Base-by-base conservation (phyloP, 1,140 invertebrate species). In the Cepaea nemoralis region DNA sequence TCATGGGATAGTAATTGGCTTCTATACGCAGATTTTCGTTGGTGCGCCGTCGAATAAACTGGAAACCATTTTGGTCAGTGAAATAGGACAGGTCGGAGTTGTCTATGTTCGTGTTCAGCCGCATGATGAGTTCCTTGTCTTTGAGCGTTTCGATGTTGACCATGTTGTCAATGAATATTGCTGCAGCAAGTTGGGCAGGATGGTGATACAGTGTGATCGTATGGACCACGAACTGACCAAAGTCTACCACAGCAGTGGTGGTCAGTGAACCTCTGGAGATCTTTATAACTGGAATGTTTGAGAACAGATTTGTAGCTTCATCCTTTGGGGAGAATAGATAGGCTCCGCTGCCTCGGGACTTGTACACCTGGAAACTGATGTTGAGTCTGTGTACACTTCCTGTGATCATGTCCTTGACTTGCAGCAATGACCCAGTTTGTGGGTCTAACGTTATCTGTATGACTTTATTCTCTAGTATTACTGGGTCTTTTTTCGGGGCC, bases 1-100 rank as follows among this genome's bases (percentile, higher is more conserved):
- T 94, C 90, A 99, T 94, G 22, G 98, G 98, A 93, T 99, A 99
- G 91, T 95, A 99, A 92, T 99, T 98, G 0, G 95, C 97, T 93
- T 99, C 97, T 0, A 97, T 88, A 0, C 97, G 97, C n/a, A 99
- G 90, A 91, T 98, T 98, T 0, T 93, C 91, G 82, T 95, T 94
- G 84, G 95, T 95, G n/a, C 85, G 84, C 14, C 89, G 74, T 27
- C 83, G 76, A 74, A 89, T 95, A 93, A 97, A 97, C 88, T 98
- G 96, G 86, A 98, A 97, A 0, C 97, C 98, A 90, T 98, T 99
- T 81, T 96, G 94, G 91, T 99, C 98, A 0, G 97, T 97, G 89
- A 98, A 97, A 40, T 86, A 85, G 19, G 89, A 86, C 74, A 92
- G 88, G 27, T 87, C 84, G 85, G 91, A 92, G n/a, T 97, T 83